These are phyloP conservation scores for Rallus limicola DNA, from an alignment of 2,113 vertebrate genomes.

Conservation along the genomic window DNA sequence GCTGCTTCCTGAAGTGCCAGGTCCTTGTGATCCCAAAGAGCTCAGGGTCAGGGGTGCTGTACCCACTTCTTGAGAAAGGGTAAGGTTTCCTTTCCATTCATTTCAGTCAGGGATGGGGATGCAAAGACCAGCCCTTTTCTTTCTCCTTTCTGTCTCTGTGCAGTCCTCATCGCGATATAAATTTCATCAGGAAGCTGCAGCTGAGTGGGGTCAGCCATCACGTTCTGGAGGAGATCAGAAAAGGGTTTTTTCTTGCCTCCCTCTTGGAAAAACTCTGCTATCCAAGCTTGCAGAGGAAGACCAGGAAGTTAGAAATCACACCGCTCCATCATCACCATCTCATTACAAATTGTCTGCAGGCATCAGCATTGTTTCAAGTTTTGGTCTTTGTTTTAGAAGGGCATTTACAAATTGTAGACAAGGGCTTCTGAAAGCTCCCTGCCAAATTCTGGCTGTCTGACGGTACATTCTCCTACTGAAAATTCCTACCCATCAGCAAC, in stretches of 20 bases:
- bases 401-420: not conserved
- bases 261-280: not conserved
- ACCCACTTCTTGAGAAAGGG: not conserved
- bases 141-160: not conserved
- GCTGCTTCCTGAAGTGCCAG: not conserved
- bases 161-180: not conserved
- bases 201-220: not conserved
- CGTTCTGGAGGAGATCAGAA: not conserved
- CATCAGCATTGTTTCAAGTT: not conserved
- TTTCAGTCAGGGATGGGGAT: not conserved
- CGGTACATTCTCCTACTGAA: not conserved
- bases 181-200: not conserved
- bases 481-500: not conserved
- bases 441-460: not conserved
- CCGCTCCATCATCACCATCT: not conserved
- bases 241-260: not conserved
- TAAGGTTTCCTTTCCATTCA: not conserved
- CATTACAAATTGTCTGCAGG: not conserved
- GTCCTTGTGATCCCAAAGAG: not conserved
- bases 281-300: not conserved
- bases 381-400: not conserved
- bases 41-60: not conserved
- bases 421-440: not conserved
- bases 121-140: not conserved
- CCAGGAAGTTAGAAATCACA: not conserved